These are phyloP conservation scores for Diadophis punctatus DNA, from an alignment of 2,113 vertebrate species.

Conservation along the genomic window DNA sequence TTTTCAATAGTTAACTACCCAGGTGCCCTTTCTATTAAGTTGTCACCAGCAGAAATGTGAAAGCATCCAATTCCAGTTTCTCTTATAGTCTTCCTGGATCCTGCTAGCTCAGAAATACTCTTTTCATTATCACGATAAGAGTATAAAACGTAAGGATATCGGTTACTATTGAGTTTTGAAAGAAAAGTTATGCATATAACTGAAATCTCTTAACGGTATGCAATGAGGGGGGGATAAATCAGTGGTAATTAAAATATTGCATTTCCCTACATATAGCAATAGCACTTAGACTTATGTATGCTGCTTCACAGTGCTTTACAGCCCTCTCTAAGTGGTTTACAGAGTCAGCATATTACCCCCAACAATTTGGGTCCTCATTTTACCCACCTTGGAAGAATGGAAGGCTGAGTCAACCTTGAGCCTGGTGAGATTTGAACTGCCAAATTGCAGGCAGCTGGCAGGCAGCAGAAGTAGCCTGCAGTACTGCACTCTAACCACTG, in stretches of 20 bases:
- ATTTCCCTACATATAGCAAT: background rate
- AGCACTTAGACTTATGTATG: too few species aligned
- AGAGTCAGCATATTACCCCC: too few species aligned
- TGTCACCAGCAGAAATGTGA: conserved; percentile 56
- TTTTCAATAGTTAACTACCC: conserved; percentile 54
- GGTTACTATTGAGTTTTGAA: conserved; percentile 37
- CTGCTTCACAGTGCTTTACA: too few species aligned
- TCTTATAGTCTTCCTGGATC: conserved; percentile 61
- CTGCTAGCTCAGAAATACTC: conserved; percentile 49
- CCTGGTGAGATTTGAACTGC: too few species aligned
- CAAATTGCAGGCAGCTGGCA: too few species aligned
- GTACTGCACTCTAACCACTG: too few species aligned
- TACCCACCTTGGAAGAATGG: too few species aligned
- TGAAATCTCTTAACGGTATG: conserved; percentile 3
- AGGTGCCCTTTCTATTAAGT: conserved; percentile 61
- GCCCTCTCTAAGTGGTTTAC: too few species aligned
- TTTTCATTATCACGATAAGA: conserved; percentile 45
- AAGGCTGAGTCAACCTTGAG: too few species aligned
- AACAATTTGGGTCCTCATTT: too few species aligned
- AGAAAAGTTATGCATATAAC: conserved; percentile 23
- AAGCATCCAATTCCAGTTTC: conserved; percentile 56
- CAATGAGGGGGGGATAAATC: background rate
- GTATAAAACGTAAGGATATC: conserved; percentile 61
- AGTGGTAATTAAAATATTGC: background rate
- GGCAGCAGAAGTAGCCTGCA: too few species aligned